These are phyloP conservation scores for Mastigias papua DNA, from an alignment of 30 jellyfish, hydroid and myxozoan species.

Conservation along the genomic window DNA sequence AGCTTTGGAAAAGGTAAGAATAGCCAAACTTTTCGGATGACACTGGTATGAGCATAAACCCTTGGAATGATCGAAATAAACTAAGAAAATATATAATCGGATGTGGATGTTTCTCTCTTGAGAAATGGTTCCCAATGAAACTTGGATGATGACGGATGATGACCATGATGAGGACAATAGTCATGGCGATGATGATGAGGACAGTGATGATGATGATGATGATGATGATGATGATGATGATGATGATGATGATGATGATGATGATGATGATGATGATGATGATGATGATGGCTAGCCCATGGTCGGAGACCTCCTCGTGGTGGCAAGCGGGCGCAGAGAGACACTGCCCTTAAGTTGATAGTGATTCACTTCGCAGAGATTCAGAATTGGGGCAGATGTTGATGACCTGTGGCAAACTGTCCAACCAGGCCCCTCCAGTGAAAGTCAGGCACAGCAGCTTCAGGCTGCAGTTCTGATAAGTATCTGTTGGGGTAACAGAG, in stretches of 20 bases:
- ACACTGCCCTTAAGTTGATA: neutral
- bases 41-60: too few relatives aligned
- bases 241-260: neutral
- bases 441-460: neutral
- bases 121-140: neutral
- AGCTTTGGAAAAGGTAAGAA: too few relatives aligned
- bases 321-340: neutral
- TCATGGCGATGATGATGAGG: too few relatives aligned
- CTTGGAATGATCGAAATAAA: too few relatives aligned
- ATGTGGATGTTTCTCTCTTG: conserved; percentile 47
- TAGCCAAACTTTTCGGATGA: too few relatives aligned
- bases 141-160: too few relatives aligned
- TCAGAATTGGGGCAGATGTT: neutral
- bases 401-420: neutral
- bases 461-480: neutral
- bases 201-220: too few relatives aligned
- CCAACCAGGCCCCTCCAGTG: neutral
- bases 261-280: neutral
- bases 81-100: too few relatives aligned
- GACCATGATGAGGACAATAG: too few relatives aligned
- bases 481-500: neutral
- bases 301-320: neutral
- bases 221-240: neutral
- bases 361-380: neutral
- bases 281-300: neutral